Evolutionary conservation across 30 jellyfish, hydroid and myxozoan species (phyloP), one percentile per base, ranked within the genome.

Genomic region (Hydractinia symbiolongicarpus): DNA sequence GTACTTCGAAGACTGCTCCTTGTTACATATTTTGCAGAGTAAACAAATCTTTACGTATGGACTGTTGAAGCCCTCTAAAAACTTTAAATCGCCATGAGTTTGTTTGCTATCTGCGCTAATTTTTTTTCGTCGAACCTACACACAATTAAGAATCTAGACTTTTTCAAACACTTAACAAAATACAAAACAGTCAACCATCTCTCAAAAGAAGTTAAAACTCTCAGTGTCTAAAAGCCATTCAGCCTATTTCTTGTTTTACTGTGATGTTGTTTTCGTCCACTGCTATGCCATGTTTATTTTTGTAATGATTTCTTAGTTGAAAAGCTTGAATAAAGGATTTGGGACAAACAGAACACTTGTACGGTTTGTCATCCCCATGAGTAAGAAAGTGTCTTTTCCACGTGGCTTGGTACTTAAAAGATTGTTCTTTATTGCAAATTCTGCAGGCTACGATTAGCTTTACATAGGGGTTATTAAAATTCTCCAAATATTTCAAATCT

Each of bases 11-110:
- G 87, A 61, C 9, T 66, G 84, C 56, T 79, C 87, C 66, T 79
- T 79, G 74, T 66, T 79, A 57, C 87, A 79, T 7, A 79, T 61
- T 67, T 60, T 79, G 53, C 87, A 79, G 16, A 67, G 71, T 40
- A 79, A 20, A 13, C 64, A 49, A 16, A 79, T 11, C 73, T 66
- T 79, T 14, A 79, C 87, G 53, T 79, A 79, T 11, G 87, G 87
- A 66, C 67, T 79, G 54, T 50, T 20, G 58, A 79, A 79, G 70
- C 67, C 67, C 67, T 79, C 87, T 40, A 79, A 20, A 79, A 61
- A 79, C 49, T 79, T 79, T 52, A 79, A 50, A n/a, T 68, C 61
- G 60, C 44, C 44, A 30, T 30, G 44, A 30, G 44, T 30, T 30
- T 30, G 44, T 30, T 30, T 30, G 44, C 44, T 30, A 30, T 30